Evolutionary conservation across 2,797 vertebrate species (phyloP).

Genomic region (Danio tinwini): DNA sequence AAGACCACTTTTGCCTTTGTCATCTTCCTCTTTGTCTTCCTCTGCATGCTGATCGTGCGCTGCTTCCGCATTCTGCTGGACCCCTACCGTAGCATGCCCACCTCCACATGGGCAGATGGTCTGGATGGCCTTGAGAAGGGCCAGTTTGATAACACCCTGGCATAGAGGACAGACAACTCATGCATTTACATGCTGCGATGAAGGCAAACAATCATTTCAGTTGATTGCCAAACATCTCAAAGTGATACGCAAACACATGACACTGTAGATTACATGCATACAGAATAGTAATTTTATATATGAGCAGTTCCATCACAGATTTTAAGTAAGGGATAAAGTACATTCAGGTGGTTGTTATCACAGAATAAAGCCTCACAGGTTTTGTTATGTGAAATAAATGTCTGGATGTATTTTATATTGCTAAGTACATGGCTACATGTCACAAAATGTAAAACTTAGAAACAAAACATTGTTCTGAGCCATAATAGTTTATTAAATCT

Average conservation of each 20-base stretch:
- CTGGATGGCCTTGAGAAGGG: constrained; percentile 86
- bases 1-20: constrained; percentile 87
- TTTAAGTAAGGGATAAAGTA: neutral
- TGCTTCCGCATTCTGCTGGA: constrained; percentile 87
- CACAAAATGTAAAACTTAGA: no score
- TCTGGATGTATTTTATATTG: no score
- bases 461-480: no score
- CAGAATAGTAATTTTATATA: neutral
- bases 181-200: neutral
- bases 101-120: constrained; percentile 85
- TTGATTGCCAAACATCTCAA: neutral
- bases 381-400: no score
- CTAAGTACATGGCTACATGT: no score
- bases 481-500: no score
- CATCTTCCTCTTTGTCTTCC: constrained; percentile 84
- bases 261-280: neutral
- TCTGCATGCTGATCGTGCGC: constrained; percentile 84
- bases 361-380: no score
- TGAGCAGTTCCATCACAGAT: neutral
- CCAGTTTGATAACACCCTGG: constrained; percentile 84
- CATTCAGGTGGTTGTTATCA: no score
- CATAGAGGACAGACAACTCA: constrained; percentile 64
- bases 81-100: constrained; percentile 85
- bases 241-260: neutral
- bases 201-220: neutral